Conservation (phyloP, 2,888 invertebrate genomes). For the Pycnomerus fuliginosus region DNA sequence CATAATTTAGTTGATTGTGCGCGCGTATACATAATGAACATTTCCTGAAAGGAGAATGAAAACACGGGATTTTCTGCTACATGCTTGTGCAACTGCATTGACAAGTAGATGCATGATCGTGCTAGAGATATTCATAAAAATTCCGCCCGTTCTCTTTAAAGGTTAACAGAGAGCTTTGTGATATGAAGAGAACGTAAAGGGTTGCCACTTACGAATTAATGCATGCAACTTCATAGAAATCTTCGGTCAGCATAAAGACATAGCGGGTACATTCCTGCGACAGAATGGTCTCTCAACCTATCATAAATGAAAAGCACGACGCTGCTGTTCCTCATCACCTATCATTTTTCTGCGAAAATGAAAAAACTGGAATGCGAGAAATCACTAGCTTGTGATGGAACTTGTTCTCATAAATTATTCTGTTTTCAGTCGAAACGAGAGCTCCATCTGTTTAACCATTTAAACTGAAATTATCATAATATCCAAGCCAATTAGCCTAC, state of each 20-base stretch:
- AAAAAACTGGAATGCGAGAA: no score
- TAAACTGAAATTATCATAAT: no score
- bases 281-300: no score
- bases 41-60: slow-evolving; percentile 25
- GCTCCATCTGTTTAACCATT: no score
- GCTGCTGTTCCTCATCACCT: no score
- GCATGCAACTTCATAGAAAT: slow-evolving; percentile 52
- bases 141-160: slow-evolving; percentile 43
- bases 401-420: no score
- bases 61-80: slow-evolving; percentile 21
- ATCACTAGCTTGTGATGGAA: no score
- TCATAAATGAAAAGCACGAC: no score
- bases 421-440: no score
- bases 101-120: slow-evolving; percentile 33
- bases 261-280: slow-evolving; percentile 45
- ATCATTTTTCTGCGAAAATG: no score
- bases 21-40: slow-evolving; percentile 21
- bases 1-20: slow-evolving; percentile 32
- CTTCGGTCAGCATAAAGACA: slow-evolving; percentile 46
- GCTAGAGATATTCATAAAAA: slow-evolving; percentile 31
- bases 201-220: no score
- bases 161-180: slow-evolving; percentile 40
- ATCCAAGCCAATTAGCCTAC: no score
- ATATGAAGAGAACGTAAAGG: slow-evolving; percentile 33
- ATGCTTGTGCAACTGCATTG: slow-evolving; percentile 32